Conservation (phyloP, 1,140 invertebrate species). For the Tachypleus tridentatus region DNA sequence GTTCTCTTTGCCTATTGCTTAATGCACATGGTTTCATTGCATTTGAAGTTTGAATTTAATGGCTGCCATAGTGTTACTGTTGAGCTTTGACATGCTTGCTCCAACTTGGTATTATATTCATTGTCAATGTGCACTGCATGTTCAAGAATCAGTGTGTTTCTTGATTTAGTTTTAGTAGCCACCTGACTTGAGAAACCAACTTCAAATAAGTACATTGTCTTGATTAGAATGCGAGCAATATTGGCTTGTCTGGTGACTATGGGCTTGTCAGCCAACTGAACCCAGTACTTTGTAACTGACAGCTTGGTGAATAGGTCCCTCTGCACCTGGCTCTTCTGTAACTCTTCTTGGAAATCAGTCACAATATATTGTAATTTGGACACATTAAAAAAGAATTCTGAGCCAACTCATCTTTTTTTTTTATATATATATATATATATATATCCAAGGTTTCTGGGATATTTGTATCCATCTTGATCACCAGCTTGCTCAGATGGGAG, state of each 20-base stretch:
- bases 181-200: slow-evolving; percentile 31
- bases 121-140: too few species aligned
- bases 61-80: too few species aligned
- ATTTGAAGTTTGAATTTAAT: too few species aligned
- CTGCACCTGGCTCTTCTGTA: slow-evolving; percentile 6
- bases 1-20: too few species aligned
- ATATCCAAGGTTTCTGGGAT: slow-evolving; percentile 1
- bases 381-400: slow-evolving; percentile 4
- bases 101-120: too few species aligned
- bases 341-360: slow-evolving; percentile 7
- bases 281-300: slow-evolving; percentile 3
- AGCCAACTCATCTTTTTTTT: slow-evolving; percentile 9
- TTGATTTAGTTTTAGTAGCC: too few species aligned
- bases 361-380: slow-evolving; percentile 6
- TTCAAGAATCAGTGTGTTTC: too few species aligned
- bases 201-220: slow-evolving; percentile 5
- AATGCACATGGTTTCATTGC: too few species aligned
- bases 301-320: slow-evolving; percentile 4
- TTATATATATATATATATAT: too few species aligned
- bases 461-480: slow-evolving; percentile 9
- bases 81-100: too few species aligned
- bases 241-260: slow-evolving; percentile 7
- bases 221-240: slow-evolving; percentile 1
- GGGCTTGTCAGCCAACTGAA: slow-evolving; percentile 7
- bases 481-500: slow-evolving; percentile 1